phyloP scores from a whole-genome alignment of 1,140 invertebrate species.

The Drosophila repletoides region DNA sequence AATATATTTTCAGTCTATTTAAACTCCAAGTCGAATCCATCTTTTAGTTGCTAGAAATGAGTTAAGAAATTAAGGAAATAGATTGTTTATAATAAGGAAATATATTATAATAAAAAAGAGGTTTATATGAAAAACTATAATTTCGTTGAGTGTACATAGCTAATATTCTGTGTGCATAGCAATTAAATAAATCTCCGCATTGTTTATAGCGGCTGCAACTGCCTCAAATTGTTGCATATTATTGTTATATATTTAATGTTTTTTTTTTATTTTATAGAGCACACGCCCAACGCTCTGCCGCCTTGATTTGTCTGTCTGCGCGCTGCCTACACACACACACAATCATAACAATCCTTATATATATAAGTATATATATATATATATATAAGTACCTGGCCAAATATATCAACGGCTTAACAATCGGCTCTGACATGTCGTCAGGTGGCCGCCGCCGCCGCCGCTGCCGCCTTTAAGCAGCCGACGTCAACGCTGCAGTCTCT shows the following conservation, averaged over 20 bases:
- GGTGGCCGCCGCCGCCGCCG: conserved; percentile 68
- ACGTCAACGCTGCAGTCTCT: not conserved
- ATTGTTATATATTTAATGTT: conserved; percentile 60
- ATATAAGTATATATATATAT: not conserved
- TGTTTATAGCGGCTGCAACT: conserved; percentile 45
- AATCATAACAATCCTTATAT: not conserved
- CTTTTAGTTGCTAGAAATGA: too few relatives aligned
- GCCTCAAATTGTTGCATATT: conserved; percentile 40
- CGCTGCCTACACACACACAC: conserved; percentile 9
- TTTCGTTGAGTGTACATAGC: too few relatives aligned
- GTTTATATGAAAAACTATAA: too few relatives aligned
- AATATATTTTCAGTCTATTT: too few relatives aligned
- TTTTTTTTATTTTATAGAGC: conserved; percentile 16
- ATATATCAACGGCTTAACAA: conserved; percentile 79
- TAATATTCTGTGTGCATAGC: conserved; percentile 25
- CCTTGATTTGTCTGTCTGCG: conserved; percentile 13
- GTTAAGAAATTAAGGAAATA: too few relatives aligned
- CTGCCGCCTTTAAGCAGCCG: conserved; percentile 45
- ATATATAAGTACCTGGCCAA: conserved; percentile 13
- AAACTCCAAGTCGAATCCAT: too few relatives aligned
- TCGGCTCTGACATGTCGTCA: conserved; percentile 73
- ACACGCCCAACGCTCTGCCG: conserved; percentile 44
- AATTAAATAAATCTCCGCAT: conserved; percentile 79
- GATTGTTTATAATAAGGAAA: too few relatives aligned
- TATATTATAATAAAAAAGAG: too few relatives aligned